phyloP scores from a whole-genome alignment of 2,113 vertebrate species.

The Odocoileus virginianus region DNA sequence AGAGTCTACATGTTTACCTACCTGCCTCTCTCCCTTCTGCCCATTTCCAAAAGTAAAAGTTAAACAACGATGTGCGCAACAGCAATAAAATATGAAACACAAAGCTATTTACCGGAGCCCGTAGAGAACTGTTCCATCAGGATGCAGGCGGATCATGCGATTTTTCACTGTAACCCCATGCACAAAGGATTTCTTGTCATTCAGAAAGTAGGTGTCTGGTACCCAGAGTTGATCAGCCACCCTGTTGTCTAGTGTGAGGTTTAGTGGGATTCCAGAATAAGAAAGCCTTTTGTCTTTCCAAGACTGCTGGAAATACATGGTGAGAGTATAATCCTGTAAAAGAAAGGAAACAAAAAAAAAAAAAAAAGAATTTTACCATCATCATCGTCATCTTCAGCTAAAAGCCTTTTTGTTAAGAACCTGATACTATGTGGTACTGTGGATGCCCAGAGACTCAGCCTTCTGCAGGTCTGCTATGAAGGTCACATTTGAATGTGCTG shows the following conservation, averaged over 20 bases:
- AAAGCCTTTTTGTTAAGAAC: background rate
- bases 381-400: background rate
- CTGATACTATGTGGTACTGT: background rate
- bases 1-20: background rate
- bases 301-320: slow-evolving; percentile 96
- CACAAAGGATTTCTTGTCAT: slow-evolving; percentile 95
- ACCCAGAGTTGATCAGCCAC: slow-evolving; percentile 95
- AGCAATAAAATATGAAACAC: background rate
- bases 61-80: background rate
- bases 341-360: slow-evolving; percentile 31
- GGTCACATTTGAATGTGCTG: background rate
- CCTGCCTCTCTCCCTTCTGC: background rate
- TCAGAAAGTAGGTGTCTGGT: slow-evolving; percentile 94
- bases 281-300: slow-evolving; percentile 96
- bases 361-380: background rate
- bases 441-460: background rate
- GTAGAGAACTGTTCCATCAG: slow-evolving; percentile 93
- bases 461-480: background rate
- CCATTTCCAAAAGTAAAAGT: background rate
- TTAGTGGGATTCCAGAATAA: slow-evolving; percentile 94
- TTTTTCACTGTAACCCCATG: slow-evolving; percentile 96
- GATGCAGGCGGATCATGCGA: slow-evolving; percentile 94
- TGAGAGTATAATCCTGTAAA: slow-evolving; percentile 93
- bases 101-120: slow-evolving; percentile 85
- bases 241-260: slow-evolving; percentile 93